phyloP scores from a whole-genome alignment of 2,797 vertebrate species.

The Peromyscus melanophrys region DNA sequence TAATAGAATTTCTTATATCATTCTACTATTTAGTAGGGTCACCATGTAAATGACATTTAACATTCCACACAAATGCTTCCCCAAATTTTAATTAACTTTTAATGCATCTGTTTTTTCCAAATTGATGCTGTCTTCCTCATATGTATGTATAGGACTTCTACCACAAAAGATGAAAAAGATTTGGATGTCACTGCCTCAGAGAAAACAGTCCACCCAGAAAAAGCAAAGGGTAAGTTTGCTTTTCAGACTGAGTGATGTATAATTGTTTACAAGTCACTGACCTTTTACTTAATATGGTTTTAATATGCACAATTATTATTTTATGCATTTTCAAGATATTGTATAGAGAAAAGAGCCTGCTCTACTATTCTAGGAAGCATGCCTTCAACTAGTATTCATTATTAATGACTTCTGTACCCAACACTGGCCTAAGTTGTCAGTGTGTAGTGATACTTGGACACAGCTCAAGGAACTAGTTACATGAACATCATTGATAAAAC shows the following conservation, averaged over 20 bases:
- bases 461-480: neutral
- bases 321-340: neutral
- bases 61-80: neutral
- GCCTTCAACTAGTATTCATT: neutral
- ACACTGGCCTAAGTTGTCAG: neutral
- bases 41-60: conserved; percentile 14
- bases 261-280: neutral
- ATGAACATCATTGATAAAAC: neutral
- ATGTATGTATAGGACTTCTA: conserved; percentile 47
- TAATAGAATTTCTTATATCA: neutral
- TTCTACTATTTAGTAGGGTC: neutral
- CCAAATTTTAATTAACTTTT: conserved; percentile 42
- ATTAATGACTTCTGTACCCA: neutral
- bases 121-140: neutral
- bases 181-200: neutral
- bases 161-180: neutral
- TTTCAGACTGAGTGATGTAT: neutral
- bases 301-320: neutral
- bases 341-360: neutral
- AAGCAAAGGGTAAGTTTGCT: conserved; percentile 60
- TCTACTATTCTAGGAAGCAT: neutral
- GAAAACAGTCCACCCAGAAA: neutral
- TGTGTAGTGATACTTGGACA: neutral
- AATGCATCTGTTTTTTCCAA: neutral
- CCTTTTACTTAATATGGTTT: conserved; percentile 43